Evolutionary conservation across 2,113 vertebrate species (phyloP).

Genomic region (Triplophysa dalaica): DNA sequence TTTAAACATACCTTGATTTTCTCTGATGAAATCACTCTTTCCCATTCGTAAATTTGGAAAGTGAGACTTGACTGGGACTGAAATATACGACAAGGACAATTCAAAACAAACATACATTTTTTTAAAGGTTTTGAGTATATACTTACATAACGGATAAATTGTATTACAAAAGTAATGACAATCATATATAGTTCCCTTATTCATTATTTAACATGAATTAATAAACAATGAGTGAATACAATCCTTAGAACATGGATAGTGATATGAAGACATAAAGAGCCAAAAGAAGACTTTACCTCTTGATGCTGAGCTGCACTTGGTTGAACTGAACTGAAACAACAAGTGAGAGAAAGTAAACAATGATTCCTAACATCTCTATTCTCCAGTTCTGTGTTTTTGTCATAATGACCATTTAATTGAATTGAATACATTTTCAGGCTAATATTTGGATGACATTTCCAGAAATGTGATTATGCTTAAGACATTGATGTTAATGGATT

Average conservation of each 20-base stretch:
- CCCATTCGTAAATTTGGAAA: neutral
- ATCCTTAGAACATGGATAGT: neutral
- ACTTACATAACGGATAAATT: no score
- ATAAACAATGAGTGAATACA: neutral
- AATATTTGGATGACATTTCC: neutral
- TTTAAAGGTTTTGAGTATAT: neutral
- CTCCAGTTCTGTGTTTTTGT: neutral
- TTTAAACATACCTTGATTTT: neutral
- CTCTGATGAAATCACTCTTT: neutral
- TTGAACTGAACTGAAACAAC: conserved; percentile 1
- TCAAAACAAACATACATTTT: neutral
- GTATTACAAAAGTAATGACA: no score
- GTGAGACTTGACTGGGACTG: neutral
- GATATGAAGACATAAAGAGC: neutral
- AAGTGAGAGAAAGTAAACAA: neutral
- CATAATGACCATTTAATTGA: conserved; percentile 3
- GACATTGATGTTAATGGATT: neutral
- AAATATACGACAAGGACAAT: neutral
- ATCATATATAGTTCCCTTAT: no score
- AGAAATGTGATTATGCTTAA: neutral
- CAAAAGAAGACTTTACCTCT: neutral
- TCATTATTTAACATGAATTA: no score
- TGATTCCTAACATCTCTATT: neutral
- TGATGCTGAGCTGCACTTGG: conserved; percentile 2
- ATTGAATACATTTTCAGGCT: neutral